Evolutionary conservation across 2,888 invertebrate species (phyloP).

Genomic region (Pasiphila rectangulata): DNA sequence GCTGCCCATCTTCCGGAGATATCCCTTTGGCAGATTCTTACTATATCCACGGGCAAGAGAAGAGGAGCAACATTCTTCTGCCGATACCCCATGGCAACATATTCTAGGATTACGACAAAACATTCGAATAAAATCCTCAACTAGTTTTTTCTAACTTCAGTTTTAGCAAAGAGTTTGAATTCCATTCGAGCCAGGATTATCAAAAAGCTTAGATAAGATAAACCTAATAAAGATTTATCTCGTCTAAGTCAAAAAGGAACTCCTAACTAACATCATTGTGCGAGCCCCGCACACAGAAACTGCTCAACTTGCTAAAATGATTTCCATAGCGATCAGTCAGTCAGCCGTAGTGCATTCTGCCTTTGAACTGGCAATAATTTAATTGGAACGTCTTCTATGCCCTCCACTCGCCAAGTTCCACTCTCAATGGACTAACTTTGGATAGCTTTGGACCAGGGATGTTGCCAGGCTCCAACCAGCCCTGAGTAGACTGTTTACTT

Average conservation of each 20-base stretch:
- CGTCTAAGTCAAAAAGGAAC: neutral
- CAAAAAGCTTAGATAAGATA: neutral
- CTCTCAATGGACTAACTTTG: slow-evolving; percentile 60
- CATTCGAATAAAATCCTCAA: no score
- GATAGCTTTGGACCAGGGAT: slow-evolving; percentile 7
- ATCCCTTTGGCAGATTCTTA: no score
- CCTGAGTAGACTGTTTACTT: no score
- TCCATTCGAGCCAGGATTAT: no score
- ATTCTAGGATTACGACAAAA: no score
- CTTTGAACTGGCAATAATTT: slow-evolving; percentile 74
- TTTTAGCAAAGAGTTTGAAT: no score
- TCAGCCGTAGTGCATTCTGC: slow-evolving; percentile 63
- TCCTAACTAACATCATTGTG: slow-evolving; percentile 40
- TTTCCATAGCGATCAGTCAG: slow-evolving; percentile 55
- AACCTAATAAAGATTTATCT: neutral
- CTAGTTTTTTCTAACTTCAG: no score
- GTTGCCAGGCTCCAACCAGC: slow-evolving; percentile 6
- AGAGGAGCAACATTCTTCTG: no score
- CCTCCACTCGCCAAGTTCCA: slow-evolving; percentile 47
- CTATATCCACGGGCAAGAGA: no score
- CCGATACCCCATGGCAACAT: no score
- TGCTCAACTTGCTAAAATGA: slow-evolving; percentile 52
- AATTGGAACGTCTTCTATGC: slow-evolving; percentile 61
- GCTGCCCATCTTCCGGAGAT: no score
- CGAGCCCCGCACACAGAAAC: slow-evolving; percentile 22